Percentiles rank a stretch among this genome's conserved stretches.
Conservation (phyloP, 2,888 invertebrate species). For the Dusona sp. region DNA sequence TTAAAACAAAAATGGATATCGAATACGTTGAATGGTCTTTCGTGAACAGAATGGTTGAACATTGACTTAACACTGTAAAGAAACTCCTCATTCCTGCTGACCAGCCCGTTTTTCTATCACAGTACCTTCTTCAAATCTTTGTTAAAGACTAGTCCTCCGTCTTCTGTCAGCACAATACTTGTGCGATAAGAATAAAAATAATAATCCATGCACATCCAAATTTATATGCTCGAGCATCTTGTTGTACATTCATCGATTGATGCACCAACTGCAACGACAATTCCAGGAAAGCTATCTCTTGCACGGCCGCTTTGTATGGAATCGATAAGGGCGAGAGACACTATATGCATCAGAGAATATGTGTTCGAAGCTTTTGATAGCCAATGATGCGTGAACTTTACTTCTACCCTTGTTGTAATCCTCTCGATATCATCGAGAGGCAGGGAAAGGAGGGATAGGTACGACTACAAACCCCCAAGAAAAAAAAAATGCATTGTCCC, state of each 20-base stretch:
- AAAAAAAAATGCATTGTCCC: conserved; percentile 26
- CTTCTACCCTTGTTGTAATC: conserved; percentile 9
- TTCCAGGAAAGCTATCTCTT: background rate
- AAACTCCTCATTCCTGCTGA: no score
- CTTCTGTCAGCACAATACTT: background rate
- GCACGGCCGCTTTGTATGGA: conserved; percentile 15
- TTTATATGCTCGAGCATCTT: conserved; percentile 4
- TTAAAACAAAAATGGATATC: no score
- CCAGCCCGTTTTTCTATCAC: no score
- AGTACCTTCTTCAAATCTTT: background rate
- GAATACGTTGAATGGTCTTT: no score
- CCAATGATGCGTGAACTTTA: conserved; percentile 30
- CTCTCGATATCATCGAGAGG: background rate
- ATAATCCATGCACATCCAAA: conserved; percentile 19
- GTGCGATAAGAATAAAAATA: background rate
- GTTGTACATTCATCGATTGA: conserved; percentile 18
- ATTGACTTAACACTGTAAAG: background rate
- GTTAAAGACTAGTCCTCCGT: background rate
- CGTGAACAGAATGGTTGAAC: no score
- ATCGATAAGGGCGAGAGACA: conserved; percentile 2
- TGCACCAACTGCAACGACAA: background rate
- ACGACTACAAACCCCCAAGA: background rate
- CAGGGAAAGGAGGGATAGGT: background rate
- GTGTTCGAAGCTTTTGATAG: conserved; percentile 29
- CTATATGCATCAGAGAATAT: background rate